Conservation (phyloP, 2,113 vertebrate species). For the Neofelis nebulosa region DNA sequence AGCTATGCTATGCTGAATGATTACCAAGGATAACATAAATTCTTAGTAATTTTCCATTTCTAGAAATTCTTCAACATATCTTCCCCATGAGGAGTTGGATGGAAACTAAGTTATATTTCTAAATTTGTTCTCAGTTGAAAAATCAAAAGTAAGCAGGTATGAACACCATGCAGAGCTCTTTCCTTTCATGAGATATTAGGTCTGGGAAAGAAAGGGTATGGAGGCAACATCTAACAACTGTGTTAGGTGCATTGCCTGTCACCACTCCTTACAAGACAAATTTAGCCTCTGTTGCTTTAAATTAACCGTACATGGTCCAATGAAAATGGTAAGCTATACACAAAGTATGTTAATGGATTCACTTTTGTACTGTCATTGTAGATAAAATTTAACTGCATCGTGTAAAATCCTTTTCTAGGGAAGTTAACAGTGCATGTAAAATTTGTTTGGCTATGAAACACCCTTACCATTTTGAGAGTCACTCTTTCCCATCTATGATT, state of each 20-base stretch:
- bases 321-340: not conserved
- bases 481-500: not conserved
- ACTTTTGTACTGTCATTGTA: not conserved
- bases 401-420: not conserved
- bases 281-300: not conserved
- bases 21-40: not conserved
- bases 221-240: not conserved
- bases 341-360: not conserved
- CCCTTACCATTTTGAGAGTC: not conserved
- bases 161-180: not conserved
- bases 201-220: not conserved
- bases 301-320: not conserved
- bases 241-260: not conserved
- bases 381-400: conserved; percentile 7
- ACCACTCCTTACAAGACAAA: not conserved
- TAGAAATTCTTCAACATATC: not conserved
- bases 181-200: not conserved
- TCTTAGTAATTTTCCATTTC: not conserved
- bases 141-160: not conserved
- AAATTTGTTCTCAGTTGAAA: not conserved
- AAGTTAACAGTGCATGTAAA: not conserved
- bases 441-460: not conserved
- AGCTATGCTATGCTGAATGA: not conserved
- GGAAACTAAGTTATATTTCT: not conserved
- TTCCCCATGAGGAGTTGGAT: not conserved